phyloP scores from a whole-genome alignment of 2,888 invertebrate genomes.

The Anodontia alba region DNA sequence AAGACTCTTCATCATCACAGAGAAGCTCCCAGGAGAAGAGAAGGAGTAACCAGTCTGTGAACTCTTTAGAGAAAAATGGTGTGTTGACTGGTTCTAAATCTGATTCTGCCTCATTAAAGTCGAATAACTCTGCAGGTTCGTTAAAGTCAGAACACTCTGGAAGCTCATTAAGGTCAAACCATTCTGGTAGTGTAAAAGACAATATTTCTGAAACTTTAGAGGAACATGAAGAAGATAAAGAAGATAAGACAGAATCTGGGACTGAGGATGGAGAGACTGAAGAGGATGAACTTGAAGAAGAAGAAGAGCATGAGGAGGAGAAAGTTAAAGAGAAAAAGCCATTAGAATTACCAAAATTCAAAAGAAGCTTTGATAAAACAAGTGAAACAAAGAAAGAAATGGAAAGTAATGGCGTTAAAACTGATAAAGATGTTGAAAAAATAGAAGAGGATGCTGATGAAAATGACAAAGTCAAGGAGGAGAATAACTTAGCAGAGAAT shows the following conservation, averaged over 20 bases:
- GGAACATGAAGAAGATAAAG: neutral
- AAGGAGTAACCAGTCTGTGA: slow-evolving; percentile 18
- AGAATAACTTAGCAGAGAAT: neutral
- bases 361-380: slow-evolving; percentile 26
- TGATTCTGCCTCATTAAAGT: neutral
- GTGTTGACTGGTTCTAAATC: neutral
- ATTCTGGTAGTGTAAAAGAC: neutral
- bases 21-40: slow-evolving; percentile 1
- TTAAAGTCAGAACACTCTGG: neutral
- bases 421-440: slow-evolving; percentile 29
- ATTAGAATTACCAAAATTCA: slow-evolving; percentile 25
- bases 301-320: neutral
- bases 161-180: neutral
- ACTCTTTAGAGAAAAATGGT: slow-evolving; percentile 1
- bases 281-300: slow-evolving; percentile 1
- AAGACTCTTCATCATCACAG: neutral
- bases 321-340: slow-evolving; percentile 32
- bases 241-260: neutral
- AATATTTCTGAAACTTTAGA: neutral
- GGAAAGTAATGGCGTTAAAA: slow-evolving; percentile 23
- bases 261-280: neutral
- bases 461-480: slow-evolving; percentile 15
- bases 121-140: neutral
- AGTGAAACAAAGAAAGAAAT: slow-evolving; percentile 25
- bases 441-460: slow-evolving; percentile 21